Evolutionary conservation across 2,888 invertebrate species (phyloP).

Genomic region (Cancer borealis): DNA sequence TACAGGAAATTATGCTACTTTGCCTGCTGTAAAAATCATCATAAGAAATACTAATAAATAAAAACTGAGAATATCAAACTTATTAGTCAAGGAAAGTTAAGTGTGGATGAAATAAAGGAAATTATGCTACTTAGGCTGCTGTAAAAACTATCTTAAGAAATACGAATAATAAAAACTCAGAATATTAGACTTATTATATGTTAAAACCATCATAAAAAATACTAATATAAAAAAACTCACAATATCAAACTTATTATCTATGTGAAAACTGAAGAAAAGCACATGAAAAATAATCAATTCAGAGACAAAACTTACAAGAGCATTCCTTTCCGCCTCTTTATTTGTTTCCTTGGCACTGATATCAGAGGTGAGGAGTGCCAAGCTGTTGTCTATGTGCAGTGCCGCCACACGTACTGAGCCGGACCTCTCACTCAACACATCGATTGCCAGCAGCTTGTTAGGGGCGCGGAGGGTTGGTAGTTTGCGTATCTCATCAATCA

Average conservation of each 20-base stretch:
- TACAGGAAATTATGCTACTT: too few relatives aligned
- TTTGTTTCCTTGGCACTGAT: conserved; percentile 37
- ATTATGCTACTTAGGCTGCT: too few relatives aligned
- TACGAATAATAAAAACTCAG: too few relatives aligned
- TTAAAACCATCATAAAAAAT: not conserved
- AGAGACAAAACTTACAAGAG: conserved; percentile 28
- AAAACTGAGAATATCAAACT: too few relatives aligned
- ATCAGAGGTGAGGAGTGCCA: conserved; percentile 51
- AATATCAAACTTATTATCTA: not conserved
- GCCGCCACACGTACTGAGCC: conserved; percentile 60
- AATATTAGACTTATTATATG: not conserved
- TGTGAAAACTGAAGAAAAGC: not conserved
- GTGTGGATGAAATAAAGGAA: too few relatives aligned
- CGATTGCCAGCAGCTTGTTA: conserved; percentile 62
- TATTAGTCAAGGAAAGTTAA: too few relatives aligned
- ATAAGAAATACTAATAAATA: too few relatives aligned
- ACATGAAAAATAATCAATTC: not conserved
- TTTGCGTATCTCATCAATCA: conserved; percentile 65
- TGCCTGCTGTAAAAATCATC: too few relatives aligned
- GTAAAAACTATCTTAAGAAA: too few relatives aligned
- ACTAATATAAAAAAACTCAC: not conserved
- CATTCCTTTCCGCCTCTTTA: not conserved
- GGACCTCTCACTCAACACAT: conserved; percentile 38
- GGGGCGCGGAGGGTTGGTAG: conserved; percentile 53
- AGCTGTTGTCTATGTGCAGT: conserved; percentile 68